phyloP scores from a whole-genome alignment of 2,888 invertebrate species.

The Xestobium rufovillosum region DNA sequence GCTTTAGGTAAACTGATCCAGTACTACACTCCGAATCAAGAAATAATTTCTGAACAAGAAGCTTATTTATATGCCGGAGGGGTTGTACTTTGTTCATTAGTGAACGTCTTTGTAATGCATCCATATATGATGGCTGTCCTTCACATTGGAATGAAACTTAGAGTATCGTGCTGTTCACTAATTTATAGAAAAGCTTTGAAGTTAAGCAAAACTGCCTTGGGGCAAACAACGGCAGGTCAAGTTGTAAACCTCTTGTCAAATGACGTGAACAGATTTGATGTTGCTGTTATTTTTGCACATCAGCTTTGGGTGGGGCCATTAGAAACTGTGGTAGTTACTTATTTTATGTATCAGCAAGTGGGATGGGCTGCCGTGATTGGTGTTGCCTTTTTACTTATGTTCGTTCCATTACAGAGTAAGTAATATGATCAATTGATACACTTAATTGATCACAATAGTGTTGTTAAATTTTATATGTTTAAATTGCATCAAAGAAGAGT shows the following conservation, averaged over 20 bases:
- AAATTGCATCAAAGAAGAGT: too few species aligned
- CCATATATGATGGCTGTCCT: constrained; percentile 85
- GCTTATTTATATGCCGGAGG: constrained; percentile 74
- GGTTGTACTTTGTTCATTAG: constrained; percentile 65
- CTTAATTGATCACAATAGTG: too few species aligned
- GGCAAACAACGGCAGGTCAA: constrained; percentile 67
- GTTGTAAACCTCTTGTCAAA: constrained; percentile 91
- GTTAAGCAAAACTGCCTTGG: constrained; percentile 59
- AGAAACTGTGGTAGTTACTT: constrained; percentile 68
- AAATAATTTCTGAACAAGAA: constrained; percentile 40
- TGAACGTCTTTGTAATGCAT: constrained; percentile 76
- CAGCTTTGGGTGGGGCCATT: constrained; percentile 78
- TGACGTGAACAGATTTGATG: constrained; percentile 86
- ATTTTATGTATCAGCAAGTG: constrained; percentile 62
- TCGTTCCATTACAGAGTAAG: constrained; percentile 46
- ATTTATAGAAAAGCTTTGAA: constrained; percentile 65
- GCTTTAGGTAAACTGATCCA: constrained; percentile 57
- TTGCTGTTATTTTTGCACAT: constrained; percentile 70
- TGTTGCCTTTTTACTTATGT: constrained; percentile 48
- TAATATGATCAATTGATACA: constrained; percentile 12
- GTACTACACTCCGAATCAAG: constrained; percentile 53
- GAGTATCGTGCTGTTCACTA: constrained; percentile 76
- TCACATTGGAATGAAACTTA: constrained; percentile 79
- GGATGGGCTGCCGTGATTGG: constrained; percentile 50
- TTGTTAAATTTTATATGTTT: too few species aligned